phyloP scores from a whole-genome alignment of 2,797 vertebrate genomes.

The Sitta carolinensis region DNA sequence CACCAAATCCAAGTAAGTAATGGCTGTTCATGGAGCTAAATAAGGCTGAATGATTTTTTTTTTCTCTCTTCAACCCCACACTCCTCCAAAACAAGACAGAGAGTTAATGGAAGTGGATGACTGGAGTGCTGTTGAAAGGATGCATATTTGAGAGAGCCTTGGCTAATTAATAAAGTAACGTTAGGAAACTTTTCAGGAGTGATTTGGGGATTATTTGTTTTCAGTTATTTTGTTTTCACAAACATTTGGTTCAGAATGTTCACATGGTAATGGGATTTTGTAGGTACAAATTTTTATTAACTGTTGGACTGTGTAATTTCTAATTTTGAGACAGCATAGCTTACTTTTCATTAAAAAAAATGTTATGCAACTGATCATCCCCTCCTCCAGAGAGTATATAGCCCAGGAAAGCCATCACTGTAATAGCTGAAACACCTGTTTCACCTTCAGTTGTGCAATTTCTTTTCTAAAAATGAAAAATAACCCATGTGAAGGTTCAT shows the following conservation, averaged over 20 bases:
- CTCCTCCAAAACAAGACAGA: neutral
- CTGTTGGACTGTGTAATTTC: neutral
- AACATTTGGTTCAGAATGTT: neutral
- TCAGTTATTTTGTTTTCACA: neutral
- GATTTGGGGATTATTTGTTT: neutral
- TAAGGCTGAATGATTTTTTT: neutral
- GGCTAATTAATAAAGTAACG: neutral
- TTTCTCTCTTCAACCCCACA: neutral
- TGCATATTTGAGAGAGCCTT: neutral
- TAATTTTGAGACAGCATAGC: neutral
- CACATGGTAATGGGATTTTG: neutral
- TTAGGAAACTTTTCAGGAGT: neutral
- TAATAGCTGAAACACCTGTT: neutral
- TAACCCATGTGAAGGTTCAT: neutral
- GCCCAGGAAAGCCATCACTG: neutral
- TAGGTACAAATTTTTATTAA: neutral
- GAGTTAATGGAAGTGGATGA: neutral
- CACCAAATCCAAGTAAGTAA: constrained; percentile 91
- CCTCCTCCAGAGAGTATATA: neutral
- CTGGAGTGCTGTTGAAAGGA: neutral
- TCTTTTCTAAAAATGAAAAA: neutral
- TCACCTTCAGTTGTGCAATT: neutral
- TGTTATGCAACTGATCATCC: neutral
- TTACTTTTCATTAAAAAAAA: neutral
- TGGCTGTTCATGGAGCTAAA: neutral